Evolutionary conservation across 1,140 invertebrate genomes (phyloP).

Genomic region (Lanistes nyassanus): DNA sequence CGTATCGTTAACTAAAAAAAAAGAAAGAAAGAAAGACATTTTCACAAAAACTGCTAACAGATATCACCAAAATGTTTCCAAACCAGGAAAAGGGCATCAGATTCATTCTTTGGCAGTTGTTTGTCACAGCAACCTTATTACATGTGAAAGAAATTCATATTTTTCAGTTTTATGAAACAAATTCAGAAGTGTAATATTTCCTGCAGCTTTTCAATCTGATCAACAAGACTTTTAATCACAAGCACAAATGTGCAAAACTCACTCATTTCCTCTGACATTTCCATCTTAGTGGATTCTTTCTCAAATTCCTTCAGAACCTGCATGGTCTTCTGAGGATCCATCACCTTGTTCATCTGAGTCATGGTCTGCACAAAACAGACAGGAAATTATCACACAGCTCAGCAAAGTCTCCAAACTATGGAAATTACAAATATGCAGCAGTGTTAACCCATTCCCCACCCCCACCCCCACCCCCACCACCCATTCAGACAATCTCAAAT

Average conservation of each 20-base stretch:
- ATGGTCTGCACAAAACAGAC: conserved; percentile 73
- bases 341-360: conserved; percentile 86
- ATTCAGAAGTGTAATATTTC: background rate
- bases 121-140: background rate
- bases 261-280: conserved; percentile 96
- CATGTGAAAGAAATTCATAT: background rate
- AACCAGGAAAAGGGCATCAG: background rate
- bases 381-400: background rate
- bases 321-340: conserved; percentile 86
- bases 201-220: background rate
- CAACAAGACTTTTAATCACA: background rate
- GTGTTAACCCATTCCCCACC: too few species aligned
- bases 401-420: background rate
- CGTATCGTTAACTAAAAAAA: conserved; percentile 84
- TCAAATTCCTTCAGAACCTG: conserved; percentile 85
- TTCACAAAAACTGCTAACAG: too few species aligned
- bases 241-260: conserved; percentile 59
- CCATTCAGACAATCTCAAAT: too few species aligned
- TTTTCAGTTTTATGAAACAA: background rate
- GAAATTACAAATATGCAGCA: too few species aligned
- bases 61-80: background rate
- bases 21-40: conserved; percentile 1
- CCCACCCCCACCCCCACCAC: too few species aligned
- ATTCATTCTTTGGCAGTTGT: background rate
- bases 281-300: conserved; percentile 86